Base-by-base conservation (phyloP, 1,140 invertebrate species). In the Drosophila orena region DNA sequence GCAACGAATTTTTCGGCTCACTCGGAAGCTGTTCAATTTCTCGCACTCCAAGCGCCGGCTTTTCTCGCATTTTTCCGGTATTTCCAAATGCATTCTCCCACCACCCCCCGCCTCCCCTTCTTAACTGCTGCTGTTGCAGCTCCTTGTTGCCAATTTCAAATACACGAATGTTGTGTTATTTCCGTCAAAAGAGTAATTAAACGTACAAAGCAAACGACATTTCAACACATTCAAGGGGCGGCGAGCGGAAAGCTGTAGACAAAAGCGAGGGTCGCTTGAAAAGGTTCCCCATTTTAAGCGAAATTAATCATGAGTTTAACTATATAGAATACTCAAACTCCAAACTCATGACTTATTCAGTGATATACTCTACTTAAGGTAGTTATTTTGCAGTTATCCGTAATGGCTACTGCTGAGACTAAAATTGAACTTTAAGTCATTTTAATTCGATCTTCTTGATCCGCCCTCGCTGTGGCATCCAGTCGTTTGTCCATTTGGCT, bases 161-260 rank as follows among this genome's bases (percentile, higher is more conserved):
- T 76, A 88, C 49, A 50, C 54, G 84, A 88, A 89, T 77, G 76
- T 80, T 88, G 79, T 89, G 84, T 84, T 89, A 84, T 88, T 88
- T 88, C 76, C 84, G 79, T 89, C 84, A 88, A 89, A 88, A 84
- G 84, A 88, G 84, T 89, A 88, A 88, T 88, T 88, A 88, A 84
- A 88, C 76, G 71, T 73, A 89, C 84, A 88, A 88, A 89, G 84
- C 72, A 77, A 79, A 74, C 62, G 79, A 78, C 73, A 79, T 89
- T 89, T 73, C 76, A 76, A 74, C 66, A 79, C 76, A 77, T 74
- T 77, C 27, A 12, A 54, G 57, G 38, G 20, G 14, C 12, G 38
- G 17, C 12, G 10, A 37, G 69, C n/a, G 10, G 14, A 50, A 43
- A 40, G 40, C 27, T 20, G n/a, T 35, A 50, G 47, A 56, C 43